These are phyloP conservation scores for Atherinosoma microstoma DNA, from an alignment of 2,797 vertebrate species.

Conservation along the genomic window DNA sequence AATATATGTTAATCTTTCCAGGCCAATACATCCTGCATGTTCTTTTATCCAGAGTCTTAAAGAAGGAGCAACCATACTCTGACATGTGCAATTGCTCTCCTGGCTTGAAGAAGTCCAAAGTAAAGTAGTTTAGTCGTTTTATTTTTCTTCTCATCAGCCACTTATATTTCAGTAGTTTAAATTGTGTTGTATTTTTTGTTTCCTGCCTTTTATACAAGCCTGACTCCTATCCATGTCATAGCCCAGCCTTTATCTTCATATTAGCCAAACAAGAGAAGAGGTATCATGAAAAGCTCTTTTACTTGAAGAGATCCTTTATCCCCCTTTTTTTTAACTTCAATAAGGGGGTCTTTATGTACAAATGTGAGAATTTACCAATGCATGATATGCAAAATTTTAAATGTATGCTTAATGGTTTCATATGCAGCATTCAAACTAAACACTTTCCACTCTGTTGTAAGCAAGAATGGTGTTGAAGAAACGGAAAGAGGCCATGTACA, in stretches of 20 bases:
- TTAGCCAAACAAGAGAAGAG: not conserved
- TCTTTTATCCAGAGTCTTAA: not conserved
- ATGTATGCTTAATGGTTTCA: not conserved
- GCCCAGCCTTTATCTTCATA: not conserved
- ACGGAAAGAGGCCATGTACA: too few relatives aligned
- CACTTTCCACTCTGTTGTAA: not conserved
- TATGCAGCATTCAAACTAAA: not conserved
- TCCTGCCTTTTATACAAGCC: not conserved
- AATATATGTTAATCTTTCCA: too few relatives aligned
- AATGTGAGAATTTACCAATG: not conserved
- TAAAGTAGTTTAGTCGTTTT: not conserved
- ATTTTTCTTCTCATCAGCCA: not conserved
- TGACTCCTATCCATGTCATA: not conserved
- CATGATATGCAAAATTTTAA: not conserved
- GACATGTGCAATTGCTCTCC: not conserved
- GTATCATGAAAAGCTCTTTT: not conserved
- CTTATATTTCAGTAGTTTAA: not conserved
- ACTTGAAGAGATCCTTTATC: not conserved
- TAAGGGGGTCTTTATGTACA: not conserved
- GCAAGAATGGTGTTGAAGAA: not conserved
- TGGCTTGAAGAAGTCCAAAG: not conserved
- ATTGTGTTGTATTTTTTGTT: not conserved
- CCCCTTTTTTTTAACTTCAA: not conserved
- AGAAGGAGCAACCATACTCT: not conserved
- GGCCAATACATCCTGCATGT: not conserved